These are phyloP conservation scores for Drosophila birchii DNA, from an alignment of 2,888 invertebrate species.

Conservation along the genomic window DNA sequence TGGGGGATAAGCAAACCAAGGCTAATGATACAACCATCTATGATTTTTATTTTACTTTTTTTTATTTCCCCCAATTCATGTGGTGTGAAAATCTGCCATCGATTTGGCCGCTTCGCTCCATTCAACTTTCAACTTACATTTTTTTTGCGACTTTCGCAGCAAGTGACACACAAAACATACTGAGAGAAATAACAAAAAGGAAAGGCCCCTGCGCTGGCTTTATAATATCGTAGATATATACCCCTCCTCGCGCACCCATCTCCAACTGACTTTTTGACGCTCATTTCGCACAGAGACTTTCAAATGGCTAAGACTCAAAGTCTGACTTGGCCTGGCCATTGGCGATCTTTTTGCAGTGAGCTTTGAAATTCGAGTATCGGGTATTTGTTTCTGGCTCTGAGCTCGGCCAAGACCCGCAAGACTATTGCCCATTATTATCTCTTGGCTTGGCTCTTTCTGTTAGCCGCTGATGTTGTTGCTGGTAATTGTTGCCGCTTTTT, in stretches of 20 bases:
- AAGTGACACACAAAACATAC: slow-evolving; percentile 68
- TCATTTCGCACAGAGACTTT: slow-evolving; percentile 71
- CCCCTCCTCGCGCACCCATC: slow-evolving; percentile 40
- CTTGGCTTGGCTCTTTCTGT: slow-evolving; percentile 24
- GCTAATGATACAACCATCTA: slow-evolving; percentile 63
- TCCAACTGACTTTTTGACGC: slow-evolving; percentile 47
- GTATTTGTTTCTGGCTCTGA: slow-evolving; percentile 55
- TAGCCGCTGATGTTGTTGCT: slow-evolving; percentile 53
- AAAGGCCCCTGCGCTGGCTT: slow-evolving; percentile 59
- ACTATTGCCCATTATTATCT: slow-evolving; percentile 77
- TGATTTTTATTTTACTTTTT: not conserved
- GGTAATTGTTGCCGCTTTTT: slow-evolving; percentile 73
- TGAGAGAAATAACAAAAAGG: slow-evolving; percentile 60
- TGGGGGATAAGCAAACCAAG: slow-evolving; percentile 58
- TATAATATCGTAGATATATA: not conserved
- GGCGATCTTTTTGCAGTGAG: slow-evolving; percentile 53
- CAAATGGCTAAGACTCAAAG: slow-evolving; percentile 59
- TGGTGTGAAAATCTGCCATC: slow-evolving; percentile 60
- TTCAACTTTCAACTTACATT: slow-evolving; percentile 73
- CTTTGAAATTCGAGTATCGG: slow-evolving; percentile 65
- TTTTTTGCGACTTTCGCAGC: slow-evolving; percentile 71
- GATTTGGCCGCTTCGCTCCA: slow-evolving; percentile 42
- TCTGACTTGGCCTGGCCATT: slow-evolving; percentile 43
- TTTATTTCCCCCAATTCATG: slow-evolving; percentile 23
- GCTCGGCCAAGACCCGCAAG: slow-evolving; percentile 40